Base-by-base conservation (phyloP, 92 coral and sea anemone species). In the Metridium senile region DNA sequence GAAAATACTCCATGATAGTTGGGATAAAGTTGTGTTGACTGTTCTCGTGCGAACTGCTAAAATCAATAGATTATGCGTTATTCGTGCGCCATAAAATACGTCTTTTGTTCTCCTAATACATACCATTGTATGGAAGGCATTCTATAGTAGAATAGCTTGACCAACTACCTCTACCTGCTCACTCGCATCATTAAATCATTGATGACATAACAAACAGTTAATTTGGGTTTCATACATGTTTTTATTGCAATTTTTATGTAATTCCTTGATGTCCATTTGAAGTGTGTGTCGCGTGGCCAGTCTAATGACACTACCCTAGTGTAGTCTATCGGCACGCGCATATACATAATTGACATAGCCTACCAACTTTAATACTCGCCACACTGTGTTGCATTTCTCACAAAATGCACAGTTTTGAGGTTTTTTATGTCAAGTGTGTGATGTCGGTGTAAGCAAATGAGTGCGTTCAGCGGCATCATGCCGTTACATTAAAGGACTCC, bases 231-330 rank as follows among this genome's bases (percentile, higher is more conserved):
- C n/a, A 29, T 11, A 52, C 9, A 4, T 13, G 58, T 29, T 13
- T 11, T 70, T 20, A 30, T 11, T 22, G 26, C 18, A 39, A 57
- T 17, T 70, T 70, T 70, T 23, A 26, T 54, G 62, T 58, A 73
- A 57, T 28, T 52, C 63, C 45, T 18, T 71, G 65, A 35, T 33
- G 67, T 58, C 56, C 23, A 31, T 58, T 56, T 73, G 18, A 25
- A 73, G 78, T 20, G 68, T 17, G 18, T 26, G 78, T 73, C 78
- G 78, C 78, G 78, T 73, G 78, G 67, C 78, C 31, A 56, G 53
- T 33, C 10, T 57, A 73, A 73, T 73, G 33, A 72, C 69, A 28
- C 66, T 53, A 47, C 20, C 77, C n/a, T 54, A 53, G 22, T 33
- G 65, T 57, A 33, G 78, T 33, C 56, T 0, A 16, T 31, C 33